phyloP scores from a whole-genome alignment of 2,797 vertebrate species.

The Ispidina picta region DNA sequence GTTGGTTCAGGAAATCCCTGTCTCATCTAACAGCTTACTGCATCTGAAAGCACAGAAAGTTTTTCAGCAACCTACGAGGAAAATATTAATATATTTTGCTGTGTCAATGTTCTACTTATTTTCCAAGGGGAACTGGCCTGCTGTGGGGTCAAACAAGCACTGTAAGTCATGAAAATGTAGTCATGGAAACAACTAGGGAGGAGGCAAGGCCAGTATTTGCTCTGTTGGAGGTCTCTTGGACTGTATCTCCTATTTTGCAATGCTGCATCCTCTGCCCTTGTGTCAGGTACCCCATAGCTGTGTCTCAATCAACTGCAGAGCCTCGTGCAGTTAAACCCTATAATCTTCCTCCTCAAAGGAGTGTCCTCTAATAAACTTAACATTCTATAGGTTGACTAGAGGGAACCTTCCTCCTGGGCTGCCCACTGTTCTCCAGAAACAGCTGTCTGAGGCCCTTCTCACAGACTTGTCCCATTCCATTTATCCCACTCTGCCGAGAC shows the following conservation, averaged over 20 bases:
- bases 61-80: not conserved
- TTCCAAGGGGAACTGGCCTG: not conserved
- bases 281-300: not conserved
- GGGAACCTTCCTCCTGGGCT: not conserved
- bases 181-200: not conserved
- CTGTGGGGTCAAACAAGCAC: not conserved
- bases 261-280: not conserved
- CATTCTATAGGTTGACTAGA: not conserved
- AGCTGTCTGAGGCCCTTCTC: not conserved
- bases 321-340: not conserved
- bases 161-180: not conserved
- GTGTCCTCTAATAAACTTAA: not conserved
- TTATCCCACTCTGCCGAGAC: not conserved
- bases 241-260: not conserved
- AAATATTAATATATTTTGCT: not conserved
- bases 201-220: not conserved
- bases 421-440: not conserved
- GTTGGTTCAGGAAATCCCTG: not conserved
- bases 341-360: not conserved
- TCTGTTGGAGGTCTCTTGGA: not conserved
- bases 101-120: not conserved
- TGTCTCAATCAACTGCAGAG: not conserved
- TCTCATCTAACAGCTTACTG: not conserved
- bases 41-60: not conserved
- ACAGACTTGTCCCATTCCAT: not conserved